Evolutionary conservation across 2,888 invertebrate genomes (phyloP), one percentile per base, ranked within the genome.

Genomic region (Seladonia tumulorum): DNA sequence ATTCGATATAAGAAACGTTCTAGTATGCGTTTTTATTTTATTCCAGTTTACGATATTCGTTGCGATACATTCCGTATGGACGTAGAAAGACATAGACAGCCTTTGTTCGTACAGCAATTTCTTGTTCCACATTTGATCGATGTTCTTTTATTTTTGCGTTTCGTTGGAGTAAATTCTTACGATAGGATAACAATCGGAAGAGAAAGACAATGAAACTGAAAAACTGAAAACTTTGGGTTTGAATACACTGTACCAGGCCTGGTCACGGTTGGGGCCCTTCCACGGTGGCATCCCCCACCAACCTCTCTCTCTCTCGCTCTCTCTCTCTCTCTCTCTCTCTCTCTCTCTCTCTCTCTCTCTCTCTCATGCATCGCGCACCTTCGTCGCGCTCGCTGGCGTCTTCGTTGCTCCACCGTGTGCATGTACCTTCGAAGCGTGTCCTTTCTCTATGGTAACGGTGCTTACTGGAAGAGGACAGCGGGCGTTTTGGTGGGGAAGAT

Each of bases 1-100:
- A 68, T 68, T 22, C 68, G 22, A 68, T 68, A 39, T 68, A 4
- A 39, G 22, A 68, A 68, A 68, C 39, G 39, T 68, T 68, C 68
- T 22, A 35, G 4, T 68, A 68, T 68, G 68, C 22, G 68, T 22
- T 22, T 68, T 68, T 68, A 68, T 68, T 68, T 68, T 4, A 68
- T 22, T 68, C 10, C 10, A 68, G 29, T 66, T 66, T 35, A 18
- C 39, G 68, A 39, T 39, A 22, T 12, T 68, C 68, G 39, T 39
- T 39, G 10, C 22, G 22, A 39, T 68, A 68, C 68, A 68, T 39
- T 68, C 39, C 16, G 39, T 0, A 39, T 8, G 68, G 22, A 68
- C 22, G 7, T 68, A 68, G 39, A 68, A 68, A 8, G 35, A 5
- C 60, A 18, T 5, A 39, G 16, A 60, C 12, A 66, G 35, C 22